Evolutionary conservation across 2,888 invertebrate genomes (phyloP).

Genomic region (Fragum sueziense): DNA sequence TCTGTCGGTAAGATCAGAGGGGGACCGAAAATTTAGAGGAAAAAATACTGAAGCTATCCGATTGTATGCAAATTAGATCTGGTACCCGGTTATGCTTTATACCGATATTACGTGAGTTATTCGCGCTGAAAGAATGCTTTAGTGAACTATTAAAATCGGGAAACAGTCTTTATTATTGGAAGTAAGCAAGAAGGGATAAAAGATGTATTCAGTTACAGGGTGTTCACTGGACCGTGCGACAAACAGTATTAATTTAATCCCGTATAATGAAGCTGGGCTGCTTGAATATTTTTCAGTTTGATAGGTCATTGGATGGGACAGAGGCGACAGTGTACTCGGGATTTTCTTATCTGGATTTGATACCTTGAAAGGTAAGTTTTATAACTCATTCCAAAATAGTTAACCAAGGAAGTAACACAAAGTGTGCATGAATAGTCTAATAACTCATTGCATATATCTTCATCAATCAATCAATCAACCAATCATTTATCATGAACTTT

Average conservation of each 20-base stretch:
- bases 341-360: too few species aligned
- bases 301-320: too few species aligned
- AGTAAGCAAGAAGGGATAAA: constrained; percentile 5
- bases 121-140: neutral
- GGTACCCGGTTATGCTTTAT: neutral
- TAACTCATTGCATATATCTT: too few species aligned
- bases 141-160: constrained; percentile 1
- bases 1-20: constrained; percentile 25
- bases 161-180: constrained; percentile 7
- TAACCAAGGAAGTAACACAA: too few species aligned
- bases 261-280: neutral
- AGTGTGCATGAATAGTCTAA: too few species aligned
- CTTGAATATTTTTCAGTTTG: neutral
- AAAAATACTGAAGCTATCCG: constrained; percentile 5
- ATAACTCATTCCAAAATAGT: too few species aligned
- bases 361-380: too few species aligned
- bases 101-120: neutral
- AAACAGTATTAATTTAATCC: neutral
- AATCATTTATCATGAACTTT: too few species aligned
- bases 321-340: too few species aligned
- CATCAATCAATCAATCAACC: too few species aligned
- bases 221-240: constrained; percentile 3
- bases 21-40: neutral
- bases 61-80: constrained; percentile 3
- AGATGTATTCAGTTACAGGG: constrained; percentile 19